Evolutionary conservation across 2,113 vertebrate genomes (phyloP), one percentile per base, ranked within the genome.

Genomic region (Ictalurus furcatus): DNA sequence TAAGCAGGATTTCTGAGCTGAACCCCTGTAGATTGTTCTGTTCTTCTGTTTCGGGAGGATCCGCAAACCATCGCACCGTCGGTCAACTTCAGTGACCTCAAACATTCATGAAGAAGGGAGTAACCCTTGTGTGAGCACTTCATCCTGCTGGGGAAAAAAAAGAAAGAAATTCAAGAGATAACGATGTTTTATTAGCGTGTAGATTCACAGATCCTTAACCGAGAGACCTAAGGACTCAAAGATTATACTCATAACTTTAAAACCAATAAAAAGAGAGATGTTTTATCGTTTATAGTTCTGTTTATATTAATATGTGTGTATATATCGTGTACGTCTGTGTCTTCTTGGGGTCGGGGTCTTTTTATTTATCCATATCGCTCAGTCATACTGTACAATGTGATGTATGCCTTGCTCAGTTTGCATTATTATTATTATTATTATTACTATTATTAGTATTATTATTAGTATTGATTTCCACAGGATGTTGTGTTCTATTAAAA

Each of bases 221-320:
- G 7, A 65, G 28, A 81, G 61, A 81, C 30, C 71, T 52, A 8
- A 54, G 40, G 40, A 63, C 61, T 54, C 48, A 69, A 56, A 52
- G 44, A 56, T 71, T 58, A 28, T n/a, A n/a, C 44, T 65, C 73
- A 71, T 73, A 83, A 61, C 8, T 61, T 61, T 78, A 85, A 52
- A 85, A 61, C 5, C 40, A 44, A 44, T 34, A 44, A 44, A 48
- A 48, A 48, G 6, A 63, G 65, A 85, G 58, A 89, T 67, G 83
- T 89, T 89, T 78, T 79, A 79, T 71, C 88, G n/a, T 85, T 88
- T 78, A 25, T 76, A 76, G 54, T 65, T 76, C 28, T 85, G 83
- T 54, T 85, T 13, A 85, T 88, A 79, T 74, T n/a, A 17, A 86
- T 85, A 86, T 85, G n/a, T 71, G 21, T 69, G 14, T 48, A 28